Percentiles rank a stretch among this genome's conserved stretches.
Evolutionary conservation across 1,140 invertebrate species (phyloP).

Genomic region (Hyposmocoma kahamanoa): DNA sequence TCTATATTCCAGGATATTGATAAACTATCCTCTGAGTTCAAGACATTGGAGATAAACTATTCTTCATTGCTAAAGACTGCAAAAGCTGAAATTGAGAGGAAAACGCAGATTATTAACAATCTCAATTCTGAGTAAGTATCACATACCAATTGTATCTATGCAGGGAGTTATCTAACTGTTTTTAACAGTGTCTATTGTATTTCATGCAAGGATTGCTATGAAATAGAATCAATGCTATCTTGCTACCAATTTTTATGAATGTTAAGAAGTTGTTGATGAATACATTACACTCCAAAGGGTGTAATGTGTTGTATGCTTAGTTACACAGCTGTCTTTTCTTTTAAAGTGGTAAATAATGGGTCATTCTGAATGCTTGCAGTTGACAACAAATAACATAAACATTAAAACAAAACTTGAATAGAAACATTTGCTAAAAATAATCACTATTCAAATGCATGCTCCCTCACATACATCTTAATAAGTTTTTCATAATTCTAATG

Average conservation of each 20-base stretch:
- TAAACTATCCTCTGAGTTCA: constrained; percentile 41
- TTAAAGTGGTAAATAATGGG: neutral
- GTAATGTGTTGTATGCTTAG: neutral
- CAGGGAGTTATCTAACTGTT: neutral
- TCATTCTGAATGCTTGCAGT: too few species aligned
- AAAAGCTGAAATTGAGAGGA: constrained; percentile 54
- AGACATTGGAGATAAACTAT: constrained; percentile 49
- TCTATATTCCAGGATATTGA: constrained; percentile 65
- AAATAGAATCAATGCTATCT: neutral
- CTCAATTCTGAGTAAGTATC: constrained; percentile 55
- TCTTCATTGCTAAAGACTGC: constrained; percentile 59
- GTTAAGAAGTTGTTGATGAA: neutral
- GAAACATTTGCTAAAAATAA: too few species aligned
- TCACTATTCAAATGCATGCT: too few species aligned
- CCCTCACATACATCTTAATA: too few species aligned
- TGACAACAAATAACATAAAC: too few species aligned
- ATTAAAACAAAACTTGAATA: too few species aligned
- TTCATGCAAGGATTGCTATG: neutral
- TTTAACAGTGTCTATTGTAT: neutral
- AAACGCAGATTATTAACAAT: constrained; percentile 46
- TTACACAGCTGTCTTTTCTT: neutral
- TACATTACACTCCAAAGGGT: too few species aligned
- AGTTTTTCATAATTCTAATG: too few species aligned
- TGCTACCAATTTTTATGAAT: neutral
- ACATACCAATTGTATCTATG: neutral